Evolutionary conservation across 1,140 invertebrate species (phyloP).

Genomic region (Oedothorax gibbosus): DNA sequence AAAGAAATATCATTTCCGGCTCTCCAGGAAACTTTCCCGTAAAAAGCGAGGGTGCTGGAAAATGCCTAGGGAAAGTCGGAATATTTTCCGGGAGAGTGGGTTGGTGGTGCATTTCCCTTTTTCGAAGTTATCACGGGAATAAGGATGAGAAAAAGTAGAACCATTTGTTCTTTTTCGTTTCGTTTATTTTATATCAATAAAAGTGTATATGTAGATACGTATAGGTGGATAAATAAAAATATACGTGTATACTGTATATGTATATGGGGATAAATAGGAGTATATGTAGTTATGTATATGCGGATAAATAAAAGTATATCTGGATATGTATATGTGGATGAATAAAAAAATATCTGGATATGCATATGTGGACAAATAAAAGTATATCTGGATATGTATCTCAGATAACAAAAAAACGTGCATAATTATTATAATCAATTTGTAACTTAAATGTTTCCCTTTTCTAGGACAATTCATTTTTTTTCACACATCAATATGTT

Average conservation of each 20-base stretch:
- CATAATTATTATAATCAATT: too few relatives aligned
- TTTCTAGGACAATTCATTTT: too few relatives aligned
- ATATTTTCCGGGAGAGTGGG: too few relatives aligned
- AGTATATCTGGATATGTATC: background rate
- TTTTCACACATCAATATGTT: too few relatives aligned
- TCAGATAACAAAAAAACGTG: too few relatives aligned
- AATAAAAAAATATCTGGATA: background rate
- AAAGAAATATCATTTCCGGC: too few relatives aligned
- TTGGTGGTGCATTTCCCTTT: too few relatives aligned
- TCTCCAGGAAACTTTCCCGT: too few relatives aligned
- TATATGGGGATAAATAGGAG: background rate
- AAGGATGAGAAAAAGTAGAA: background rate
- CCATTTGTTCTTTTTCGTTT: background rate
- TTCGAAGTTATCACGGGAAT: too few relatives aligned
- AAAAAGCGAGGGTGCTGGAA: too few relatives aligned
- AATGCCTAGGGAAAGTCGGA: too few relatives aligned
- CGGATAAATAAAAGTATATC: background rate
- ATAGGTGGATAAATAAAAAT: background rate
- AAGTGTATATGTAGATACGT: background rate
- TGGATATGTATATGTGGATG: background rate
- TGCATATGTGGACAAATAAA: background rate
- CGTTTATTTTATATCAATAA: background rate
- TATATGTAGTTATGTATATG: background rate
- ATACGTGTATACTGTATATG: background rate
- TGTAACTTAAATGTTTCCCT: too few relatives aligned